Percentiles rank a stretch among this genome's conserved stretches.
Conservation (phyloP, 2,888 invertebrate species). For the Brachypterus glaber region DNA sequence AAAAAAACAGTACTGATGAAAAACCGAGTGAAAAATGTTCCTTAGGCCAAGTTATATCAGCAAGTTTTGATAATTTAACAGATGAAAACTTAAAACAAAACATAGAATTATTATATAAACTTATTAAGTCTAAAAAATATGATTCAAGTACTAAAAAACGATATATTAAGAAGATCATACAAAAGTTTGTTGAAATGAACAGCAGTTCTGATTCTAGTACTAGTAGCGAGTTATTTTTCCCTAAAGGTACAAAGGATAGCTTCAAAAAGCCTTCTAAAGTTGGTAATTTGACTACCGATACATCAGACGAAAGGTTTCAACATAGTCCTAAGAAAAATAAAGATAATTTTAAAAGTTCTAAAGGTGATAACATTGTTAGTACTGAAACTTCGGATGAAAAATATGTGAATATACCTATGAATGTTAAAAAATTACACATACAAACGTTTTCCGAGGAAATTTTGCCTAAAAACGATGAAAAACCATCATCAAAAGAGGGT, state of each 20-base stretch:
- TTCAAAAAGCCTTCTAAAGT: neutral
- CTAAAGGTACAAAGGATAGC: conserved; percentile 18
- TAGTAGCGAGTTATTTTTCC: conserved; percentile 43
- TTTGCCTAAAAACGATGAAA: conserved; percentile 9
- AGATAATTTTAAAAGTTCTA: too few relatives aligned
- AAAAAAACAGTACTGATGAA: too few relatives aligned
- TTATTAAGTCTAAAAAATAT: conserved; percentile 51
- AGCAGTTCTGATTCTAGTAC: conserved; percentile 50
- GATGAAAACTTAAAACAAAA: conserved; percentile 52
- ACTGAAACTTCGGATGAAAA: conserved; percentile 13
- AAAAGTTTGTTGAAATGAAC: conserved; percentile 49
- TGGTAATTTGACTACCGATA: neutral
- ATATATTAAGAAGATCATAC: conserved; percentile 55
- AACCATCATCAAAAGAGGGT: conserved; percentile 3
- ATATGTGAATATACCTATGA: too few relatives aligned
- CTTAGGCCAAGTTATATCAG: conserved; percentile 12
- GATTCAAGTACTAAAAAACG: conserved; percentile 51
- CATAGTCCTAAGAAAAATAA: too few relatives aligned
- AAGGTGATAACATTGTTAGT: too few relatives aligned
- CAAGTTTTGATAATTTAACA: conserved; percentile 6
- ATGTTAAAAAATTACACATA: too few relatives aligned
- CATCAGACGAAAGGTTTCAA: too few relatives aligned
- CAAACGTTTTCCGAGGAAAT: conserved; percentile 20
- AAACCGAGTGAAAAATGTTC: conserved; percentile 6
- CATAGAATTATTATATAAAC: conserved; percentile 49